Conservation (phyloP, 1,140 invertebrate genomes). For the Trachelipus rathkii region DNA sequence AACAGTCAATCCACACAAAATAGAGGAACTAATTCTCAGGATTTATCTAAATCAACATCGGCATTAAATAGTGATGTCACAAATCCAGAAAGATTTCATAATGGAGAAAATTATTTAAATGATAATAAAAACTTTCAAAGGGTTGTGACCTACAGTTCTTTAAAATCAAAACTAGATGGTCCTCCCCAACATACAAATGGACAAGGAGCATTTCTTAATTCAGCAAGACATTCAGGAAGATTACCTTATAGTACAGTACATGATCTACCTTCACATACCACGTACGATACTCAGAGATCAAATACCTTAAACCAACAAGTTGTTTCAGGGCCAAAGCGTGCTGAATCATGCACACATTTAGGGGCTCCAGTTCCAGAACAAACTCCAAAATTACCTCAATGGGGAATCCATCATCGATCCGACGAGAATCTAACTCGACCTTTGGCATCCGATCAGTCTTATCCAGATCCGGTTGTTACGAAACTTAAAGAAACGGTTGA, state of each 20-base stretch:
- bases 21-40: constrained; percentile 56
- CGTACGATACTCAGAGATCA: not conserved
- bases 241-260: not conserved
- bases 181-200: not conserved
- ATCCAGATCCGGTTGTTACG: not conserved
- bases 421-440: constrained; percentile 34
- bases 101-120: not conserved
- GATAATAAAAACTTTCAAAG: not conserved
- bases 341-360: not conserved
- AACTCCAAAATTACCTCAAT: constrained; percentile 19
- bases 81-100: not conserved
- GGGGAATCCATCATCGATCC: constrained; percentile 32
- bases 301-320: not conserved
- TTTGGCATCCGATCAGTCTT: constrained; percentile 19
- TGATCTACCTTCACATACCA: not conserved
- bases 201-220: not conserved
- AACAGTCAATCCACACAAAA: constrained; percentile 55
- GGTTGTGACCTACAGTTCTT: not conserved
- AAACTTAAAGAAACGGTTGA: constrained; percentile 25
- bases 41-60: not conserved
- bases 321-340: not conserved
- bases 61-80: not conserved
- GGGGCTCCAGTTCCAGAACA: constrained; percentile 24
- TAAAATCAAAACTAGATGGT: not conserved
- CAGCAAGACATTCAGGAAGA: not conserved